A percentile compares a stretch with the other conserved stretches of the same genome.
Evolutionary conservation across 2,113 vertebrate genomes (phyloP).

Genomic region (Ranitomeya imitator): DNA sequence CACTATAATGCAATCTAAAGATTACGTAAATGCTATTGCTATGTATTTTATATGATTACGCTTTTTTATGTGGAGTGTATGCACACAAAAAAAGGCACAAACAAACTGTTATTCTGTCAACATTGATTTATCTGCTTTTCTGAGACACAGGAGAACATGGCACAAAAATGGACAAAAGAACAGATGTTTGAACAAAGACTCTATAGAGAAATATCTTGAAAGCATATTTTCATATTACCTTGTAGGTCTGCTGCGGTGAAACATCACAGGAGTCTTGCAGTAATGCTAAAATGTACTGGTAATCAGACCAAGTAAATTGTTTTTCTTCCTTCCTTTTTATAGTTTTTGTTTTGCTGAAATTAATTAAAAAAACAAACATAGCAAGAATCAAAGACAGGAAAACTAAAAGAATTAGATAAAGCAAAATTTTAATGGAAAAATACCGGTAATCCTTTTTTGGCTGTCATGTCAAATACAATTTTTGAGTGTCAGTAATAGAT

Average conservation of each 20-base stretch:
- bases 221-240: conserved; percentile 55
- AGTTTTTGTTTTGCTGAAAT: conserved; percentile 39
- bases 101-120: conserved; percentile 33
- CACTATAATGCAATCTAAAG: neutral
- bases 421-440: conserved; percentile 1
- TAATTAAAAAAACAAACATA: conserved; percentile 22
- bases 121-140: conserved; percentile 9
- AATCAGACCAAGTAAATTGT: conserved; percentile 47
- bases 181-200: conserved; percentile 56
- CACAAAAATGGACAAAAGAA: conserved; percentile 47
- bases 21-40: neutral
- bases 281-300: conserved; percentile 45
- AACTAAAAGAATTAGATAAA: conserved; percentile 14
- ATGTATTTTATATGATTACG: neutral
- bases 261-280: conserved; percentile 47
- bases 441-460: neutral
- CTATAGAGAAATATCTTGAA: conserved; percentile 52
- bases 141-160: neutral
- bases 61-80: neutral
- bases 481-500: neutral
- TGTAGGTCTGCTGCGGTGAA: conserved; percentile 35
- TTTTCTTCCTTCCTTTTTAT: conserved; percentile 12
- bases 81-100: neutral
- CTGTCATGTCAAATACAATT: neutral
- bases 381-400: conserved; percentile 7